phyloP scores from a whole-genome alignment of 1,140 invertebrate species.

The Aleiodes sp. region DNA sequence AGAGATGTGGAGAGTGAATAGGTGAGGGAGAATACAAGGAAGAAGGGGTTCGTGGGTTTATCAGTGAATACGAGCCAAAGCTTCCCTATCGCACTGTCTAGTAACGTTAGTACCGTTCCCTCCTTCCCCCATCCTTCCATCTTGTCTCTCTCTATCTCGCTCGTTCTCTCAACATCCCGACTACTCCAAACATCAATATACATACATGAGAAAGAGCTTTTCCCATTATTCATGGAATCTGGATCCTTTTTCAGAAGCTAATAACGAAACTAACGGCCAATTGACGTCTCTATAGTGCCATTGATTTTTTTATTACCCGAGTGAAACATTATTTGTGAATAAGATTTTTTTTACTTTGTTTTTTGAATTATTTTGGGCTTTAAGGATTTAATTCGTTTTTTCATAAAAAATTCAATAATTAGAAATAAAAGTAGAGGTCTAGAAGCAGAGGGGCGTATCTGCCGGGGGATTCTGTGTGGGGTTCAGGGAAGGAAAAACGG shows the following conservation, averaged over 20 bases:
- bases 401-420: no score
- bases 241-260: background rate
- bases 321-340: background rate
- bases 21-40: conserved; percentile 25
- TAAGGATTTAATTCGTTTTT: no score
- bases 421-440: no score
- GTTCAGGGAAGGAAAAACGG: no score
- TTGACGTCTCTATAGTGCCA: background rate
- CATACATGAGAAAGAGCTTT: background rate
- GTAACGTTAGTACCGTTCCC: no score
- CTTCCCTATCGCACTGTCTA: background rate
- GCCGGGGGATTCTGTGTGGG: no score
- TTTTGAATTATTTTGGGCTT: no score
- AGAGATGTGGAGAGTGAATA: conserved; percentile 32
- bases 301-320: background rate
- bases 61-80: conserved; percentile 9
- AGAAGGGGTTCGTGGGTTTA: conserved; percentile 10
- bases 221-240: conserved; percentile 31
- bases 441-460: no score
- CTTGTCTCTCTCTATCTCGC: background rate
- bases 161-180: background rate
- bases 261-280: background rate
- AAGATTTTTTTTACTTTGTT: no score
- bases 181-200: conserved; percentile 2
- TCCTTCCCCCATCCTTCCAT: background rate